These are phyloP conservation scores for Saxicola maurus DNA, from an alignment of 2,797 vertebrate genomes.

Conservation along the genomic window DNA sequence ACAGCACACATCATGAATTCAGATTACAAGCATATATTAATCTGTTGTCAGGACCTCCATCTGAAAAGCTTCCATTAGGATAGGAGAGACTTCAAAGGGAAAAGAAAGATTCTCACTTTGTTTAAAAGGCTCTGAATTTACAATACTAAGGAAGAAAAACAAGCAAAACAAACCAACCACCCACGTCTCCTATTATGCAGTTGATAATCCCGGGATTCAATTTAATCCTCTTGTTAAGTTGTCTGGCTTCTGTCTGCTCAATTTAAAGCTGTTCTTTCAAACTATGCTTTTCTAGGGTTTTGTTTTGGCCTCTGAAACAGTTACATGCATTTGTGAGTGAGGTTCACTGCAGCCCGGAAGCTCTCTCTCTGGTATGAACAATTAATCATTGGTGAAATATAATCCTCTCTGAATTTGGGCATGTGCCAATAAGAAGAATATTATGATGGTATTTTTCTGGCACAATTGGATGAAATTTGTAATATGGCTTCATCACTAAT, in stretches of 20 bases:
- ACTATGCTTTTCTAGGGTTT: neutral
- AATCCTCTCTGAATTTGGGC: neutral
- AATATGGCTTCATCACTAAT: slow-evolving; percentile 1
- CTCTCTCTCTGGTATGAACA: neutral
- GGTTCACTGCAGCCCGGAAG: neutral
- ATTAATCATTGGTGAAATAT: neutral
- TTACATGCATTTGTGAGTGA: neutral
- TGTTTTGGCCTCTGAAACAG: neutral
- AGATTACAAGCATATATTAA: neutral
- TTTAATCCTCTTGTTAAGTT: slow-evolving; percentile 46
- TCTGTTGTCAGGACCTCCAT: neutral
- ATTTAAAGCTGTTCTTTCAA: slow-evolving; percentile 23
- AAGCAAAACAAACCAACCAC: neutral
- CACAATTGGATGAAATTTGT: neutral
- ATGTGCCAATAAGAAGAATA: neutral
- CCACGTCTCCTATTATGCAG: neutral
- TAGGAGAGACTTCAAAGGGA: neutral
- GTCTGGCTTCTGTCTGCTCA: slow-evolving; percentile 8
- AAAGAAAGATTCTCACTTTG: neutral
- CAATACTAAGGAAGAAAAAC: neutral
- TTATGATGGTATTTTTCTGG: neutral
- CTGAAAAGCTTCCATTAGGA: neutral
- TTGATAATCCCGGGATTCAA: slow-evolving; percentile 12
- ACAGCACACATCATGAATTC: neutral
- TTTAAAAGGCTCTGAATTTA: neutral